Conservation (phyloP, 92 coral and sea anemone genomes). For the Isaurus tuberculatus region DNA sequence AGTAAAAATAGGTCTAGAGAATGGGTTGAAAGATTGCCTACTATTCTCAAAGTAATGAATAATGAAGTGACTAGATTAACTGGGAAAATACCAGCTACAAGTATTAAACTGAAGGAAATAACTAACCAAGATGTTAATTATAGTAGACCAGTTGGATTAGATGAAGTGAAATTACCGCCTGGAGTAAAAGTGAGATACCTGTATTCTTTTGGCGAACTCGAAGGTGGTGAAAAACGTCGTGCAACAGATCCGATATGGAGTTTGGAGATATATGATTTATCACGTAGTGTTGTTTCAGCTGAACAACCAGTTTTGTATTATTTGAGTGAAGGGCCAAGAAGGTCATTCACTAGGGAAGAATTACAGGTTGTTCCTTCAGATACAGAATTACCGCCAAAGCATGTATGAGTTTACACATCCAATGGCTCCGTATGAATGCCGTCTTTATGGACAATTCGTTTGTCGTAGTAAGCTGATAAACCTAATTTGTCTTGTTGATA, state of each 20-base stretch:
- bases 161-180: background rate
- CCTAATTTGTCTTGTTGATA: background rate
- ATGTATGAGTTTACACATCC: too few relatives aligned
- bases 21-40: background rate
- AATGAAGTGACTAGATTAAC: background rate
- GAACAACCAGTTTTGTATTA: too few relatives aligned
- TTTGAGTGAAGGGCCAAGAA: too few relatives aligned
- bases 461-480: background rate
- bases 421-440: background rate
- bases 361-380: background rate
- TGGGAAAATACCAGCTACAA: background rate
- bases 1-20: background rate
- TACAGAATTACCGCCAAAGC: background rate
- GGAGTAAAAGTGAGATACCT: background rate
- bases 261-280: background rate
- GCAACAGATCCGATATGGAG: conserved; percentile 13
- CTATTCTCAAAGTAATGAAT: background rate
- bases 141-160: background rate
- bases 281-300: background rate
- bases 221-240: background rate
- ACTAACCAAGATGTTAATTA: background rate
- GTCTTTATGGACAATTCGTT: too few relatives aligned
- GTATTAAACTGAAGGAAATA: background rate
- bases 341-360: background rate
- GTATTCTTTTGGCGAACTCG: background rate